Base-by-base conservation (phyloP, 2,113 vertebrate genomes). In the Lontra canadensis region DNA sequence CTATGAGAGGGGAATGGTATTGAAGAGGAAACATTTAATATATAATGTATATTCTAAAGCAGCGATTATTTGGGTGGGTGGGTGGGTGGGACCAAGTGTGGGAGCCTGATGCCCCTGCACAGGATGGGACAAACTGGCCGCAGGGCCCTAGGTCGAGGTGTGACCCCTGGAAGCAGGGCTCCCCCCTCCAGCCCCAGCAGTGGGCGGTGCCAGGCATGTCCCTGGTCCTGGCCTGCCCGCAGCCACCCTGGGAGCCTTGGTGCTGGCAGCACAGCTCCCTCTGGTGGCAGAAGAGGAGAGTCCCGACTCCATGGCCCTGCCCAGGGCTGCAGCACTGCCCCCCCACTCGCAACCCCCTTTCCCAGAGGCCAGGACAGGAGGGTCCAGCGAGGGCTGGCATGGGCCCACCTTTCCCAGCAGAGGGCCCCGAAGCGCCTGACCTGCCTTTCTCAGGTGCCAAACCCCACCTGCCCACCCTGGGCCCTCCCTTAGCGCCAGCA, bases 11-110 rank as follows among this genome's bases (percentile, higher is more conserved):
- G 88, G 82, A 97, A 6, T 78, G 96, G 65, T 98, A 97, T 76
- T 86, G 85, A 90, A 97, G 61, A 98, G 26, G 88, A 98, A 93
- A 97, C 85, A 81, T 98, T 98, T 98, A 97, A 98, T 97, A 98
- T 98, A 98, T 98, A 98, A 97, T 13, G 14, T 98, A 98, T 98
- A 73, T 94, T 95, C 61, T 98, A 97, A 91, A 90, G 39, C 59
- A 78, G 92, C 90, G 55, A 59, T 23, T 97, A 96, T 93, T 95
- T 92, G 88, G 52, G n/a, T 88, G 34, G 85, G 69, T 88, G 34
- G 85, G 69, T 67, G 92, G 97, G 92, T 71, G 59, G 69, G 96
- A 97, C 42, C 36, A 95, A 87, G 78, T 90, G 6, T 34, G 21
- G 13, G 25, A 44, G 73, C 47, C 49, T 34, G 18, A 69, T 55